Evolutionary conservation across 2,888 invertebrate genomes (phyloP), one percentile per base, ranked within the genome.

Genomic region (Gisinianus flammeolus): DNA sequence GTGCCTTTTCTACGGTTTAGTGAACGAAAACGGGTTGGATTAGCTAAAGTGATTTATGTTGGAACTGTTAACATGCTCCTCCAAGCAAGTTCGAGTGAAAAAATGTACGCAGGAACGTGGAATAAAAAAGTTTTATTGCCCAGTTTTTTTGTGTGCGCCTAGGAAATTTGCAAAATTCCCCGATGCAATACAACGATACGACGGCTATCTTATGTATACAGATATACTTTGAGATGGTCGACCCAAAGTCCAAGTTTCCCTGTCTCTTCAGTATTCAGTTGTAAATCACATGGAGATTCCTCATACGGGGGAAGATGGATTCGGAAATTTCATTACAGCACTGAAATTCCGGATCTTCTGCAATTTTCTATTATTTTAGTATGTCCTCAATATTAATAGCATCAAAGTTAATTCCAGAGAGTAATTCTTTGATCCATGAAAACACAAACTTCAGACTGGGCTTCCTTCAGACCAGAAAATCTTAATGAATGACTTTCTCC

Each of bases 21-120:
- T 66, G 30, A 2, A 66, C 6, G 12, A 66, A 66, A 19, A 28
- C 4, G 28, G 28, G 26, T 31, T 66, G 66, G 66, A 66, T 66
- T 66, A 66, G 28, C 66, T 28, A 66, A 31, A 66, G 66, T 66
- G 66, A 66, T 66, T 66, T 66, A 66, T 66, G 66, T 26, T 16
- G 12, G 4, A 30, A 28, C 30, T 30, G 66, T 31, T 66, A 30
- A 66, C 66, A 66, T 30, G 30, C 28, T 66, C n/a, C n/a, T n/a
- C n/a, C n/a, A n/a, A n/a, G n/a, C 66, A 66, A 30, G 28, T 66
- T 66, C 30, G 44, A 44, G 44, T 16, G 44, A 44, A 44, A 44
- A 44, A 44, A 44, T 44, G 12, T 44, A n/a, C 16, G 44, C 12
- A 44, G 44, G 19, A 44, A 44, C 16, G 19, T 44, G 44, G 19